Evolutionary conservation across 2,113 vertebrate species (phyloP).

Genomic region (Aspiorhynchus laticeps): DNA sequence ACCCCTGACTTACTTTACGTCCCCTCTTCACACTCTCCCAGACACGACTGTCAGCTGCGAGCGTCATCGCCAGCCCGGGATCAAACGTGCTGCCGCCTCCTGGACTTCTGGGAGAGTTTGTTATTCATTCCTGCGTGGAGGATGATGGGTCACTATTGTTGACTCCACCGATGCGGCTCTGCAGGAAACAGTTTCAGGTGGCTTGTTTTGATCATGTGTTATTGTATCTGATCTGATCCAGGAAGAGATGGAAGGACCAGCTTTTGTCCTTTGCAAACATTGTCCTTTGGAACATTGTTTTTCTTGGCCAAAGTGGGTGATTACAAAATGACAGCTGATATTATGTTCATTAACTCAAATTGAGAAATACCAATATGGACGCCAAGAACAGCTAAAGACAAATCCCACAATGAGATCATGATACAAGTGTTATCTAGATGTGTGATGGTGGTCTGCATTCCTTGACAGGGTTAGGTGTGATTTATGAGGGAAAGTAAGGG

Average conservation of each 20-base stretch:
- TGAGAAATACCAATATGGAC: background rate
- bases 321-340: background rate
- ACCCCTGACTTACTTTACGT: constrained; percentile 62
- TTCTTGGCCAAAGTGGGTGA: background rate
- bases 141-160: too few species aligned
- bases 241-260: constrained; percentile 43
- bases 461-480: background rate
- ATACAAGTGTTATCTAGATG: background rate
- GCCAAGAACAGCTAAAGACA: background rate
- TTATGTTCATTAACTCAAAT: background rate
- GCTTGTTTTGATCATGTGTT: constrained; percentile 56
- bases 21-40: constrained; percentile 69
- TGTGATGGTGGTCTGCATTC: background rate
- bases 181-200: constrained; percentile 63
- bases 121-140: constrained; percentile 64
- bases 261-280: background rate
- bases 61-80: constrained; percentile 64
- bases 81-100: constrained; percentile 53
- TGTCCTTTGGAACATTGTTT: constrained; percentile 20
- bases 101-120: constrained; percentile 68
- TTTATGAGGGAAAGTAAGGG: background rate
- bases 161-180: constrained; percentile 65
- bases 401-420: background rate
- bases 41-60: constrained; percentile 28
- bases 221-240: constrained; percentile 44